Conservation (phyloP, 2,888 invertebrate genomes). For the Microctonus brassicae region DNA sequence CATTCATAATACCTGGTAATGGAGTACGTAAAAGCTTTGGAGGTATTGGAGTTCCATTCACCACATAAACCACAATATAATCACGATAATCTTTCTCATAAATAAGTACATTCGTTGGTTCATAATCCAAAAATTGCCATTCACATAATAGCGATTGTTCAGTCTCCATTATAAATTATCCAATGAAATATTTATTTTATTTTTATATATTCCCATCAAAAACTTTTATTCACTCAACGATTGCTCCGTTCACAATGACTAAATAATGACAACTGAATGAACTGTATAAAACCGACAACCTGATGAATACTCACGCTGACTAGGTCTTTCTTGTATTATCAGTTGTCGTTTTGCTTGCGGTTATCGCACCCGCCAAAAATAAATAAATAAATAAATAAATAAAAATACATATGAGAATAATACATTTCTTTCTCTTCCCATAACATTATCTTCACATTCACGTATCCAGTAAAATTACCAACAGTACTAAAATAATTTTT, state of each 20-base stretch:
- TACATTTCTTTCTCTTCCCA: not conserved
- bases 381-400: too few species aligned
- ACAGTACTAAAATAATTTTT: too few species aligned
- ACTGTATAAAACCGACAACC: not conserved
- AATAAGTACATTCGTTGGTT: slow-evolving; percentile 61
- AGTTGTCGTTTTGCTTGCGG: not conserved
- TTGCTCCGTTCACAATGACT: not conserved
- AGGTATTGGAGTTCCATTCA: slow-evolving; percentile 50
- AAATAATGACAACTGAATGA: not conserved
- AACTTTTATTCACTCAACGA: too few species aligned
- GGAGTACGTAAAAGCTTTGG: not conserved
- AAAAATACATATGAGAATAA: too few species aligned
- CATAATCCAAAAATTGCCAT: slow-evolving; percentile 58
- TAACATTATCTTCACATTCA: not conserved
- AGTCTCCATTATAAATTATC: not conserved
- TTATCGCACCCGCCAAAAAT: not conserved
- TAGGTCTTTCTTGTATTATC: not conserved
- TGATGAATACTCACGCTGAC: not conserved
- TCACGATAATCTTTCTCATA: slow-evolving; percentile 63
- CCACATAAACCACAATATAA: slow-evolving; percentile 67
- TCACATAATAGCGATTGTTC: slow-evolving; percentile 37
- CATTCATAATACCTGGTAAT: not conserved
- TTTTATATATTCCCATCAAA: too few species aligned
- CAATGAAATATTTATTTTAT: too few species aligned
- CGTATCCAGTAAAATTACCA: too few species aligned